Evolutionary conservation across 1,140 invertebrate genomes (phyloP), one percentile per base, ranked within the genome.

Genomic region (Eulimnadia texana): DNA sequence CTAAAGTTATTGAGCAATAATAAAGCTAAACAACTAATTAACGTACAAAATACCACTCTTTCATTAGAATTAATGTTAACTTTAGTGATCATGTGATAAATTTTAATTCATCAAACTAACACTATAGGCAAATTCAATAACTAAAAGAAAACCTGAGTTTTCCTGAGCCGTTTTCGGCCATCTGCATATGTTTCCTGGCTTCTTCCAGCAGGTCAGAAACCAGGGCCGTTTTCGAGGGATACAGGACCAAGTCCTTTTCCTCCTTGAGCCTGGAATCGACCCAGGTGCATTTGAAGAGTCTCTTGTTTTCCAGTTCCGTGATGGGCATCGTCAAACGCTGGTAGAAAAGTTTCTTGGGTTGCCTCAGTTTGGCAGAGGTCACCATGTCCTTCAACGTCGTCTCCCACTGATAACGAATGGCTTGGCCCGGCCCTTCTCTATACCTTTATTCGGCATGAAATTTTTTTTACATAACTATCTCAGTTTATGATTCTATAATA

Each of bases 221-320:
- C 60, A 84, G 90, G 16, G 92, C 94, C 72, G 84, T 88, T 78
- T 98, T 98, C 73, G 94, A 92, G 25, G 92, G 91, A 79, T 96
- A 96, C 63, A 97, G 79, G 69, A 93, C 90, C 69, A 97, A 78
- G 76, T 98, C 93, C 71, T 93, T 91, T 77, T 91, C 88, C 71
- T 91, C 88, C 74, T 90, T 90, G 67, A 88, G 78, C 66, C 72
- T 76, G 63, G 64, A 70, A 67, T 72, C 76, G 22, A 79, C 72
- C 77, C 74, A 79, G 63, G 68, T 72, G 67, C 73, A 76, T 65
- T 79, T 80, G 74, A 98, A 95, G 72, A 93, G 90, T 73, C 89
- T 91, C 75, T 97, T 97, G 77, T 93, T 94, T 75, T 98, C 94
- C 71, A 98, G 80, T 78, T 98, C 94, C 72, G 93, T 93, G 65